These are phyloP conservation scores for Clarias macrocephalus DNA, from an alignment of 2,113 vertebrate species.

Conservation along the genomic window DNA sequence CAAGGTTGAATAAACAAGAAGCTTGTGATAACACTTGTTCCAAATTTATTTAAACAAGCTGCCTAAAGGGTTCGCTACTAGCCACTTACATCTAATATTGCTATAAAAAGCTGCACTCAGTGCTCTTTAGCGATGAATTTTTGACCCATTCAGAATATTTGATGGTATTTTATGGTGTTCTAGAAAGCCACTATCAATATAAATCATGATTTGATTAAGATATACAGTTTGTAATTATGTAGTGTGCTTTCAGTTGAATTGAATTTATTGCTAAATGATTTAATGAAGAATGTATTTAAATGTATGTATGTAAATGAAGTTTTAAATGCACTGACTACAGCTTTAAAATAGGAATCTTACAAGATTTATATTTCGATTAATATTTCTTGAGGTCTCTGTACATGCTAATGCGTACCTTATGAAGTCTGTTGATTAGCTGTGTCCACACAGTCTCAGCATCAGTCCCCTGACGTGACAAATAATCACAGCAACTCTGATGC, in stretches of 20 bases:
- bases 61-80: background rate
- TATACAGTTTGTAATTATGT: background rate
- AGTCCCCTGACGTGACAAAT: conserved; percentile 74
- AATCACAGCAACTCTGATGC: conserved; percentile 75
- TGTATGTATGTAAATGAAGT: background rate
- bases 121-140: background rate
- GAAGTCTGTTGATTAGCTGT: conserved; percentile 68
- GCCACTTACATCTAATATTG: background rate
- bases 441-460: conserved; percentile 77
- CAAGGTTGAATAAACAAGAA: background rate
- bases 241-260: background rate
- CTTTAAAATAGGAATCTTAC: background rate
- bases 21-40: background rate
- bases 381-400: background rate
- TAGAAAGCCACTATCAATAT: background rate
- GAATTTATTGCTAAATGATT: background rate
- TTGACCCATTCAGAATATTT: background rate
- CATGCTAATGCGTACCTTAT: conserved; percentile 61
- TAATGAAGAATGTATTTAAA: background rate
- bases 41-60: background rate
- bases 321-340: background rate
- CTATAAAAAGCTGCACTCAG: background rate
- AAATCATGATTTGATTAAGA: background rate
- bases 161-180: background rate
- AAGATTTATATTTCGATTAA: background rate